Evolutionary conservation across 2,797 vertebrate genomes (phyloP).

Genomic region (Myripristis murdjan): DNA sequence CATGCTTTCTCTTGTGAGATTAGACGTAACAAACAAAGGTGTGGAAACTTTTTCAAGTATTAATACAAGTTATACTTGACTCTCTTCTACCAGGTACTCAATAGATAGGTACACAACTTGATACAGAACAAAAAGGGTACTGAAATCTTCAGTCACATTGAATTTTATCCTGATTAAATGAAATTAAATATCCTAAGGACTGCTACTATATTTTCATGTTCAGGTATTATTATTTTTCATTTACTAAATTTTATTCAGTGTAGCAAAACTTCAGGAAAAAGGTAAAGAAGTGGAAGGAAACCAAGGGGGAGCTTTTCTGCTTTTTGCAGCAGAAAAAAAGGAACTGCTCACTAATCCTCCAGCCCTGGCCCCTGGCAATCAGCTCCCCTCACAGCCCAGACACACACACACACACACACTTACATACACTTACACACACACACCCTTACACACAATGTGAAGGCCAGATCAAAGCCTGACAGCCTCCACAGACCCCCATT

Average conservation of each 20-base stretch:
- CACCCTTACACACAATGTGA: constrained; percentile 43
- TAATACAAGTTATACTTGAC: too few species aligned
- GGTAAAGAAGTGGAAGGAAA: constrained; percentile 5
- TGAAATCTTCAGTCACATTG: too few species aligned
- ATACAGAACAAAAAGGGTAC: too few species aligned
- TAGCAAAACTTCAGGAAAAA: neutral
- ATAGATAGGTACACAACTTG: too few species aligned
- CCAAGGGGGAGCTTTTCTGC: constrained; percentile 14
- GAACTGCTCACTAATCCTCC: constrained; percentile 63
- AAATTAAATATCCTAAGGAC: neutral
- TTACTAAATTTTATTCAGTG: neutral
- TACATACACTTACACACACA: constrained; percentile 19
- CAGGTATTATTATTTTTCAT: neutral
- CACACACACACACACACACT: constrained; percentile 42
- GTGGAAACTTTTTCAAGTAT: too few species aligned
- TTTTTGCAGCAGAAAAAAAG: constrained; percentile 42
- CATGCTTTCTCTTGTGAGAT: too few species aligned
- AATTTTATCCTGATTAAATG: too few species aligned
- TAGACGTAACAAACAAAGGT: too few species aligned
- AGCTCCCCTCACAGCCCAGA: constrained; percentile 47
- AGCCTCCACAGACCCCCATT: constrained; percentile 54
- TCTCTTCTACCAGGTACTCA: too few species aligned
- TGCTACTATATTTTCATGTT: neutral
- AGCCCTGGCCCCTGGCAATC: constrained; percentile 67
- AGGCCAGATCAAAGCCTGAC: constrained; percentile 77